Evolutionary conservation across 2,888 invertebrate species (phyloP), one percentile per base, ranked within the genome.

Genomic region (Eledone cirrhosa): DNA sequence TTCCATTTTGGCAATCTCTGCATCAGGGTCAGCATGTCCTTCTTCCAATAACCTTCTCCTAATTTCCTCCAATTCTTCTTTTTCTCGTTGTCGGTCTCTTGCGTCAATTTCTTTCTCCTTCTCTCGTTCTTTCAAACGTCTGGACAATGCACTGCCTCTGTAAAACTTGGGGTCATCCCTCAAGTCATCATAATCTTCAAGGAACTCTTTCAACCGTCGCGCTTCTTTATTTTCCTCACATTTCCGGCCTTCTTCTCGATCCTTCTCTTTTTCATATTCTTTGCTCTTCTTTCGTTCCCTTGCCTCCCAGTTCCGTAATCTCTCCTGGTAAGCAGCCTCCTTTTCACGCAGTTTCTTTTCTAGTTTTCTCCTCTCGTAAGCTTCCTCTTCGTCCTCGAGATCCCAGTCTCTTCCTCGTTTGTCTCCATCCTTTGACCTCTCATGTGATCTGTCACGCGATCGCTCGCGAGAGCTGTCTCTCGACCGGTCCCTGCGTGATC

Each of bases 161-260:
- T 98, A 99, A 92, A 96, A 99, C 92, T 98, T 98, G 77, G 95
- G 93, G 91, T 99, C 99, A 91, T 99, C 98, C 78, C 97, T 93
- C 91, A 98, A 98, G 91, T 99, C 99, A 89, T 99, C 98, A 89
- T 99, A 99, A 91, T 99, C 99, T 92, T 99, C 99, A 4, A 99
- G 93, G 91, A 99, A 99, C 92, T 98, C 97, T 91, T 97, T 97
- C 78, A 99, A 93, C 69, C 96, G 93, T 91, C 96, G 96, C 0
- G 97, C 98, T 91, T 99, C 99, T 80, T 94, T 94, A 90, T 95
- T 95, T 80, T 96, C 93, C 90, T 97, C 97, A 87, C 95, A 95
- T 87, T 96, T 95, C 87, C 95, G 94, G 84, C 94, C 93, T 75
- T 95, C 92, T 90, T 97, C 96, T 85, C 95, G 95, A 88, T 96